Evolutionary conservation across 2,797 vertebrate species (phyloP).

Genomic region (Oryzias dopingdopingensis): DNA sequence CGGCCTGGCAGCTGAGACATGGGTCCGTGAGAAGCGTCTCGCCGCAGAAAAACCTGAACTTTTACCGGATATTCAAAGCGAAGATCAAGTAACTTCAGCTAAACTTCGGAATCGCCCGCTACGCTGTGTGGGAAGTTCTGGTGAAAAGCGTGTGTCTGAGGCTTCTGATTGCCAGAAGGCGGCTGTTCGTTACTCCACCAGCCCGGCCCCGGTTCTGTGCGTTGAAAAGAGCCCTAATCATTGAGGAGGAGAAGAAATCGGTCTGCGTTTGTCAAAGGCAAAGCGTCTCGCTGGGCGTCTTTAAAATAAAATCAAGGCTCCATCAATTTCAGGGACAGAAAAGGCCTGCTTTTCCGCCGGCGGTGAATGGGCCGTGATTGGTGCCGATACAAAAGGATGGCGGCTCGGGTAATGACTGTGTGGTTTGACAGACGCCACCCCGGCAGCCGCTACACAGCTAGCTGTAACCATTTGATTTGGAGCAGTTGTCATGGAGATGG

Average conservation of each 20-base stretch:
- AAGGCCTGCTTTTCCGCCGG: conserved; percentile 22
- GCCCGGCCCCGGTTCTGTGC: conserved; percentile 37
- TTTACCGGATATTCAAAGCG: no score
- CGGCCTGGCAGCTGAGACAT: conserved; percentile 2
- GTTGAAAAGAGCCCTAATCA: conserved; percentile 45
- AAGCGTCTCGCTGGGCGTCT: conserved; percentile 47
- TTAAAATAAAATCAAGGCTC: conserved; percentile 29
- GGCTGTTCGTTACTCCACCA: conserved; percentile 52
- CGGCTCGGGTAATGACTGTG: conserved; percentile 60
- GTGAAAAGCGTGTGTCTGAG: not conserved
- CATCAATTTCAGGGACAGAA: conserved; percentile 46
- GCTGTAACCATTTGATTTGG: conserved; percentile 48
- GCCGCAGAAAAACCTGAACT: not conserved
- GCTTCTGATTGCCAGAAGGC: conserved; percentile 46
- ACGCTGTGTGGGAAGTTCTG: no score
- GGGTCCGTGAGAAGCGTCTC: not conserved
- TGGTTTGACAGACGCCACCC: conserved; percentile 55
- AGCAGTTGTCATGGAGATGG: conserved; percentile 53
- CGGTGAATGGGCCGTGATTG: conserved; percentile 69
- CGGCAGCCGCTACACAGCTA: conserved; percentile 39
- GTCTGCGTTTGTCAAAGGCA: conserved; percentile 46
- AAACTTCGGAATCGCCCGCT: no score
- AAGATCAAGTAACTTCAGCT: no score
- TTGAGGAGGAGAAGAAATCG: conserved; percentile 47
- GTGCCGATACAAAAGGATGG: conserved; percentile 50